phyloP scores from a whole-genome alignment of 2,888 invertebrate species.

The Macrostomum cliftonense region DNA sequence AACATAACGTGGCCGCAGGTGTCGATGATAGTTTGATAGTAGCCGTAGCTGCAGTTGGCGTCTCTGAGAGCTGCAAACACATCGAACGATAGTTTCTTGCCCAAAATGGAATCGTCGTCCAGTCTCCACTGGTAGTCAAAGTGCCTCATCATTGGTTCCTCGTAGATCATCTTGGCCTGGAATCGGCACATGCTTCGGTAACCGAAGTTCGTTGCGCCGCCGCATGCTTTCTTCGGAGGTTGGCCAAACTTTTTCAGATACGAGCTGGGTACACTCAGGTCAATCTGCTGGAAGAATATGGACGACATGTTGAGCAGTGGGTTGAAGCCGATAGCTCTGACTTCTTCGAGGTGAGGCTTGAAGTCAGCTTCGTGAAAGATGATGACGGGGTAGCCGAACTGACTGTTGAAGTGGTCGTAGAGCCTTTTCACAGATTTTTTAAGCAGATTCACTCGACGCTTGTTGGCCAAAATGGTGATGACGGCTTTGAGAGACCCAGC shows the following conservation, averaged over 20 bases:
- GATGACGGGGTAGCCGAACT: conserved; percentile 14
- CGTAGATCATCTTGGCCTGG: conserved; percentile 14
- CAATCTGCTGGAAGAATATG: conserved; percentile 13
- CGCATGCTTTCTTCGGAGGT: conserved; percentile 1
- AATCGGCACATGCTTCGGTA: conserved; percentile 17
- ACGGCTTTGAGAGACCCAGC: too few relatives aligned
- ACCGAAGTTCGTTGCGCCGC: conserved; percentile 10
- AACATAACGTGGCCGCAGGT: not conserved
- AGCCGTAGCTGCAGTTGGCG: conserved; percentile 12
- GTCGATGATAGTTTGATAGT: conserved; percentile 11
- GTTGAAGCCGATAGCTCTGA: too few relatives aligned
- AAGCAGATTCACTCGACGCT: too few relatives aligned
- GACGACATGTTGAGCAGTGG: conserved; percentile 2
- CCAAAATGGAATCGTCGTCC: conserved; percentile 15
- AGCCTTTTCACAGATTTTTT: too few relatives aligned
- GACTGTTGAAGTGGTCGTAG: conserved; percentile 10
- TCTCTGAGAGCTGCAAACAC: conserved; percentile 14
- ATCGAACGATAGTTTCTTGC: conserved; percentile 12
- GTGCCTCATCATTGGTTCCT: conserved; percentile 11
- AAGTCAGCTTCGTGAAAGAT: conserved; percentile 15
- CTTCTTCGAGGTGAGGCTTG: too few relatives aligned
- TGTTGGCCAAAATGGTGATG: too few relatives aligned
- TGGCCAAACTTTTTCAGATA: conserved; percentile 2
- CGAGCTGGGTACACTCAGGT: conserved; percentile 12
- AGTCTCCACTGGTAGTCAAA: conserved; percentile 16